Evolutionary conservation across 2,113 vertebrate genomes (phyloP).

Genomic region (Opisthocomus hoazin): DNA sequence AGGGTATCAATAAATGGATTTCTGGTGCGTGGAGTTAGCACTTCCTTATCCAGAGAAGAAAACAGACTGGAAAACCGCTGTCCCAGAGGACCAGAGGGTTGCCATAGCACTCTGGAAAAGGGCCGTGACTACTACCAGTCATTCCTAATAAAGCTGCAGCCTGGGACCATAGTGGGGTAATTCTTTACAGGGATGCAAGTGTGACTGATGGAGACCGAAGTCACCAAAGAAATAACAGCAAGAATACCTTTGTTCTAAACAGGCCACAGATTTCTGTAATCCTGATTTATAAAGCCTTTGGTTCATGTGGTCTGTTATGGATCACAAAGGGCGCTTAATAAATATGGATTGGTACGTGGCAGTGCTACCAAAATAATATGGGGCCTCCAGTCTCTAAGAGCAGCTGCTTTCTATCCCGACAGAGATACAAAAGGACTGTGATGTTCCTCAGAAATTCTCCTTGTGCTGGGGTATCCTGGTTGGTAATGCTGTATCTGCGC

Average conservation of each 20-base stretch:
- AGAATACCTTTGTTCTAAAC: neutral
- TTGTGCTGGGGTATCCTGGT: neutral
- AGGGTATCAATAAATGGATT: neutral
- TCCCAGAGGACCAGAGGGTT: neutral
- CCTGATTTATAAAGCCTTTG: neutral
- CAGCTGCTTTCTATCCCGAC: neutral
- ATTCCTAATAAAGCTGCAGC: neutral
- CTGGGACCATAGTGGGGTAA: neutral
- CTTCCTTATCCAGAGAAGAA: neutral
- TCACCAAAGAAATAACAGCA: neutral
- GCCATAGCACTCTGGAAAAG: neutral
- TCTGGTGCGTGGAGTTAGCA: neutral
- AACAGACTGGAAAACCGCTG: neutral
- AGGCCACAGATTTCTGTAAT: neutral
- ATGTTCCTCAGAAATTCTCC: neutral
- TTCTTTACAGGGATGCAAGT: neutral
- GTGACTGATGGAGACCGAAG: neutral
- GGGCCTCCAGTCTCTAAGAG: neutral
- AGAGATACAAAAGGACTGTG: neutral
- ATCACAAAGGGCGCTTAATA: neutral
- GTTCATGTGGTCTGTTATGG: neutral
- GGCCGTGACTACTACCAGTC: rapidly evolving
- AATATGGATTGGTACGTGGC: neutral
- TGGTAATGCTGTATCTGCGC: neutral
- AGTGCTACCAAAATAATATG: neutral